Evolutionary conservation across 2,888 invertebrate species (phyloP).

Genomic region (Notocelia uddmanniana): DNA sequence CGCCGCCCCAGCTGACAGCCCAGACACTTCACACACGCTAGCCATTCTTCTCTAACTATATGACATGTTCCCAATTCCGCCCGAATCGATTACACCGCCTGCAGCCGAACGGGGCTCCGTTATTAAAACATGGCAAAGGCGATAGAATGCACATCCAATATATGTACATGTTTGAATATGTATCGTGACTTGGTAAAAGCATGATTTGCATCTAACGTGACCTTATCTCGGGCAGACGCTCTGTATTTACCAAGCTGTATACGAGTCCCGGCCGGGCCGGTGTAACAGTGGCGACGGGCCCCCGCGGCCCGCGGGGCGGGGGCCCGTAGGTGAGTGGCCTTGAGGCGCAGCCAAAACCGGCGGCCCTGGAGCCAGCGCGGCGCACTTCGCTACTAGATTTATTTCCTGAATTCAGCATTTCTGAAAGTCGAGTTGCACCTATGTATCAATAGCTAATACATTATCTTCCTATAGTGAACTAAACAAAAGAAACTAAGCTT

Average conservation of each 20-base stretch:
- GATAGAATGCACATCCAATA: neutral
- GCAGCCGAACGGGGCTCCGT: conserved; percentile 4
- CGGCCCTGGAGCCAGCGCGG: neutral
- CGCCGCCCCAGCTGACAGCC: neutral
- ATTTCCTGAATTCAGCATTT: neutral
- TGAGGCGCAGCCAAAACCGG: conserved; percentile 22
- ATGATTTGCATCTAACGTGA: conserved; percentile 12
- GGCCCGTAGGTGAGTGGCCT: conserved; percentile 9
- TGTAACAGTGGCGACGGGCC: neutral
- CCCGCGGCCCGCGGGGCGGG: neutral
- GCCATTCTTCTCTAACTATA: conserved; percentile 6
- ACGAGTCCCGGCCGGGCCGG: neutral
- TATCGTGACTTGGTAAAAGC: conserved; percentile 7
- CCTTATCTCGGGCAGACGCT: conserved; percentile 3
- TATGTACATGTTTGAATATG: conserved; percentile 9
- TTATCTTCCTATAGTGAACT: too few species aligned
- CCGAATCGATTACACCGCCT: conserved; percentile 13
- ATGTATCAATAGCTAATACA: neutral
- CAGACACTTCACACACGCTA: conserved; percentile 14
- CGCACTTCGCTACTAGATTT: neutral
- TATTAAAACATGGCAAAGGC: conserved; percentile 18
- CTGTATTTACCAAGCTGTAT: conserved; percentile 2
- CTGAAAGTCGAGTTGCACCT: too few species aligned
- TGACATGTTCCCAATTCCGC: neutral
- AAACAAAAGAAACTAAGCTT: too few species aligned